phyloP scores from a whole-genome alignment of 2,888 invertebrate genomes.

The Blastobasis lacticolella region DNA sequence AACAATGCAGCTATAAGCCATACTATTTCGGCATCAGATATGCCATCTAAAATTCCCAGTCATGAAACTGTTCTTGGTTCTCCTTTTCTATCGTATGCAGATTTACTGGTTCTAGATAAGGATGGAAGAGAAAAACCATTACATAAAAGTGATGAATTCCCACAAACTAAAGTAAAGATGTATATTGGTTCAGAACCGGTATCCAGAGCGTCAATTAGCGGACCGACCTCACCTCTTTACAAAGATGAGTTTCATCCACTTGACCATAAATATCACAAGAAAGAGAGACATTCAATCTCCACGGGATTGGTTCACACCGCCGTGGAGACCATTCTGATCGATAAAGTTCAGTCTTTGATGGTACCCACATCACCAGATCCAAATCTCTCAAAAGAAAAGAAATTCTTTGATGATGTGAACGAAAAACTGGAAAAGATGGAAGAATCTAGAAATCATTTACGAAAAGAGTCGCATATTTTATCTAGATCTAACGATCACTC shows the following conservation, averaged over 20 bases:
- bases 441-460: conserved; percentile 24
- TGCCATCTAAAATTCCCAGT: conserved; percentile 55
- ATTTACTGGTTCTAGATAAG: conserved; percentile 53
- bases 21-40: conserved; percentile 52
- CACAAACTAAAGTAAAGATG: conserved; percentile 50
- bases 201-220: conserved; percentile 54
- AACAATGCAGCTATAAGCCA: conserved; percentile 45
- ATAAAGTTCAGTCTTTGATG: conserved; percentile 63
- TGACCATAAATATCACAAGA: conserved; percentile 31
- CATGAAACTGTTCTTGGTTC: conserved; percentile 67
- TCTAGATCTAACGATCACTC: too few species aligned
- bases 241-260: conserved; percentile 31
- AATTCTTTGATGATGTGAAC: conserved; percentile 58
- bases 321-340: conserved; percentile 72
- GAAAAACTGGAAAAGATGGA: conserved; percentile 52
- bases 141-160: conserved; percentile 51
- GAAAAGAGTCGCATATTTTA: neutral
- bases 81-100: conserved; percentile 65
- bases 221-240: conserved; percentile 33
- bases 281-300: conserved; percentile 36
- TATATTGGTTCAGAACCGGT: conserved; percentile 65
- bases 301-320: conserved; percentile 67
- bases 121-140: conserved; percentile 35
- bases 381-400: conserved; percentile 29
- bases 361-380: conserved; percentile 53